Percentiles rank a stretch among this genome's conserved stretches.
Conservation (phyloP, 2,113 vertebrate genomes). For the Coptodon bakossiorum region DNA sequence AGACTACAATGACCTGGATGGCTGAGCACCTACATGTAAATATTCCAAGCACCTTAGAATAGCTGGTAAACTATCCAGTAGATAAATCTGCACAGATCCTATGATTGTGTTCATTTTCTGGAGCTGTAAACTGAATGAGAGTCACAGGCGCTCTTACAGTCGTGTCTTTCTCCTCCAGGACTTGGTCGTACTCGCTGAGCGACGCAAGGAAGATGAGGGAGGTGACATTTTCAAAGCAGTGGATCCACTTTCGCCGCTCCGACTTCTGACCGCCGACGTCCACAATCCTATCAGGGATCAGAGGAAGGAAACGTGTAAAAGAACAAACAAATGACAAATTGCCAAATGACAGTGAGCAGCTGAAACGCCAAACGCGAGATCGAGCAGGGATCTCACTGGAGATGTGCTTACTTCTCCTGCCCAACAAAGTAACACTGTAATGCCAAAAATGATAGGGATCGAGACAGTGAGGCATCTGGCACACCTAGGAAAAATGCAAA, state of each 20-base stretch:
- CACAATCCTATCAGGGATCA: slow-evolving; percentile 74
- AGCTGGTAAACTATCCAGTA: not conserved
- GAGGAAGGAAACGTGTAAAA: not conserved
- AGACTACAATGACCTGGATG: not conserved
- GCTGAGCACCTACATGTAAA: not conserved
- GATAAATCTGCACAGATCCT: not conserved
- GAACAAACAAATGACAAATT: rapidly evolving
- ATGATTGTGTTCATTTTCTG: not conserved
- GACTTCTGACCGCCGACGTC: slow-evolving; percentile 89
- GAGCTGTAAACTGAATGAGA: not conserved
- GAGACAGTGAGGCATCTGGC: not conserved
- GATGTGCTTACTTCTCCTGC: not conserved
- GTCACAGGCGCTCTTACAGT: slow-evolving; percentile 69
- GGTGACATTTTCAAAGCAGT: slow-evolving; percentile 87
- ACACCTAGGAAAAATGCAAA: not conserved
- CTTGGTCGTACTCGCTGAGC: slow-evolving; percentile 87
- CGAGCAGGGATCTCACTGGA: not conserved
- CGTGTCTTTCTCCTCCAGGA: slow-evolving; percentile 79
- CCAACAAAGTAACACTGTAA: not conserved
- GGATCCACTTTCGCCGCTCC: slow-evolving; percentile 88
- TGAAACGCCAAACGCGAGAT: rapidly evolving
- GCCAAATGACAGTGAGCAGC: not conserved
- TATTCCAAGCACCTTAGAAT: not conserved
- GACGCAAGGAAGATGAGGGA: slow-evolving; percentile 89
- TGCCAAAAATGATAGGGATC: not conserved